Evolutionary conservation across 1,140 invertebrate genomes (phyloP), one percentile per base, ranked within the genome.

Genomic region (Drosophila lowei): DNA sequence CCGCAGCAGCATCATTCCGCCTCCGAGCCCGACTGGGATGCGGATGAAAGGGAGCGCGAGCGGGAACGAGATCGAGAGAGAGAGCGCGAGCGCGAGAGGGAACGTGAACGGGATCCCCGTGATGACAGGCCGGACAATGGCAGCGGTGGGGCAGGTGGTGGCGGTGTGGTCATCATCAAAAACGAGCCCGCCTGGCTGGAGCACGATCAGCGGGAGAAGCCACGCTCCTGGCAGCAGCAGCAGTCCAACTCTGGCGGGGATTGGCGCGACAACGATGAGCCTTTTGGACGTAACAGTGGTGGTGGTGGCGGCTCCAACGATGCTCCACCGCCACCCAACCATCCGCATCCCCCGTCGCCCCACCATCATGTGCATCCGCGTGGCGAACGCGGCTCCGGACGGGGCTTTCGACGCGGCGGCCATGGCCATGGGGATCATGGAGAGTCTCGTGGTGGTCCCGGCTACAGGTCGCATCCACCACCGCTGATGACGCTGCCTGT

Each of bases 11-110:
- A 90, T 38, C 83, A 90, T 28, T 77, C 90, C 0, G 71, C 74
- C 7, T 91, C 90, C 1, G 90, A 91, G 42, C 79, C 90, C 1
- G 86, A 91, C 48, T 91, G 90, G 90, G 90, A 91, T 73, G 77
- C 86, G 6, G 90, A 90, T 41, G 90, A 91, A 7, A 75, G 84
- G 3, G 88, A 86, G 8, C 11, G 77, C 49, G 62, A 60, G 44
- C 30, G 78, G 11, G 50, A 65, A 42, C 6, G 54, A 7, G 65
- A 68, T 1, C 21, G 65, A 6, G 62, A 64, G 6, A n/a, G 62
- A 1, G 65, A 64, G 9, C 44, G 55, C 3, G 62, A 64, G n/a
- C 44, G 62, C 6, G 88, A 90, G n/a, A 74, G 80, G 0, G 85
- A 77, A 6, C 50, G 67, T 41, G 48, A 58, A 18, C 21, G 77